Evolutionary conservation across 2,797 vertebrate genomes (phyloP), one percentile per base, ranked within the genome.

Genomic region (Selene dorsalis): DNA sequence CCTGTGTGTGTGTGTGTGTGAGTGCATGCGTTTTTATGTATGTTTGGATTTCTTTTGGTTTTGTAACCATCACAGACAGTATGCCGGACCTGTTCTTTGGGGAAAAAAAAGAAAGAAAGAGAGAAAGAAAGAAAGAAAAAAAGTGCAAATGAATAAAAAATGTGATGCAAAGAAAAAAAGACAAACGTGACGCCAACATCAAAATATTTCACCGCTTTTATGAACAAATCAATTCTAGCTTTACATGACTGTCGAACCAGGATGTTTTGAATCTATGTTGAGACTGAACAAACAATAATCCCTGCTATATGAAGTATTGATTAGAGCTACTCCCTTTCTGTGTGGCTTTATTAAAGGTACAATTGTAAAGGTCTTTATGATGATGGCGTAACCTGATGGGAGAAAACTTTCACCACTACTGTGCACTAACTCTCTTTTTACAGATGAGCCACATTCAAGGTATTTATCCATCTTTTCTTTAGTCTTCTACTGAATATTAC

Each of bases 231-330:
- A 89, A 92, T 90, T 88, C 30, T 38, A 84, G 77, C 82, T 88
- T 92, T 91, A 92, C 90, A 87, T 90, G 86, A 84, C 69, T 86
- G 81, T 84, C 20, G 84, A 89, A 84, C 79, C 82, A 66, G 45
- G 80, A 80, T 88, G 87, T 88, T 91, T 90, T 83, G 81, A 90
- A 89, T 91, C 88, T 73, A 45, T 79, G 83, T 85, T 77, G 86
- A 88, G 87, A 89, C 87, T 80, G 75, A 90, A 85, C 88, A 87
- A 89, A 91, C 90, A 92, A 91, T 92, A 92, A 92, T 91, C 88
- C 87, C 76, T 4, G n/a, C 84, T 75, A 91, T 92, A 93, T 93
- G 90, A 92, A 89, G 84, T 93, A 93, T 93, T 90, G 93, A 93
- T 93, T 90, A 87, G 87, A 75, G 77, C 63, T 12, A 32, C 84